Evolutionary conservation across 2,113 vertebrate genomes (phyloP).

Genomic region (Urocitellus parryii): DNA sequence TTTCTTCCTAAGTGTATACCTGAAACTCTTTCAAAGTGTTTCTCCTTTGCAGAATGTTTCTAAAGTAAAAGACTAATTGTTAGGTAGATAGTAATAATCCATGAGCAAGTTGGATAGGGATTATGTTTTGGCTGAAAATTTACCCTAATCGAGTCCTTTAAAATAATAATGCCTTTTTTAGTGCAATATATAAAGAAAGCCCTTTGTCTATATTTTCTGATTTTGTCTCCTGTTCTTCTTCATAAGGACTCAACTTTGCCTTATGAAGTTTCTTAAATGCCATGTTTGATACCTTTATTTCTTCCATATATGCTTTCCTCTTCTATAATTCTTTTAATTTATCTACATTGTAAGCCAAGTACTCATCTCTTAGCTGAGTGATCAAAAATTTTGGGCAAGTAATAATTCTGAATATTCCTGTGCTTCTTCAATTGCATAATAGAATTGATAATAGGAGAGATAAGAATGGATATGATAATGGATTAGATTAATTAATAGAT

Average conservation of each 20-base stretch:
- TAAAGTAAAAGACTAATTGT: not conserved
- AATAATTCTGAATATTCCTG: not conserved
- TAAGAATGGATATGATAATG: not conserved
- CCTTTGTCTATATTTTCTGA: not conserved
- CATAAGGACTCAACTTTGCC: not conserved
- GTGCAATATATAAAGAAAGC: not conserved
- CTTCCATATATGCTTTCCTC: not conserved
- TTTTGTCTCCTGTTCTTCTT: not conserved
- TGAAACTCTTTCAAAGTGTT: not conserved
- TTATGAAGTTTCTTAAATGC: not conserved
- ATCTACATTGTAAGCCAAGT: not conserved
- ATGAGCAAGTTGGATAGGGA: not conserved
- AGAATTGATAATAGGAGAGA: not conserved
- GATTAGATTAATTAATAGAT: not conserved
- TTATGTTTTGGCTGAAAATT: conserved; percentile 36
- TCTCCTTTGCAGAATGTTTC: not conserved
- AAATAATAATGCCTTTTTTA: not conserved
- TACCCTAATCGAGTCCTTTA: not conserved
- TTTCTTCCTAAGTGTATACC: not conserved
- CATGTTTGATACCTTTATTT: not conserved
- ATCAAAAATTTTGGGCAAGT: not conserved
- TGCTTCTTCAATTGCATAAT: not conserved
- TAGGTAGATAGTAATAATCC: too few relatives aligned
- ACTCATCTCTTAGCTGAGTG: not conserved
- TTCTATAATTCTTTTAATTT: not conserved